Conservation (phyloP, 2,888 invertebrate species). For the Ophion ventricosus region DNA sequence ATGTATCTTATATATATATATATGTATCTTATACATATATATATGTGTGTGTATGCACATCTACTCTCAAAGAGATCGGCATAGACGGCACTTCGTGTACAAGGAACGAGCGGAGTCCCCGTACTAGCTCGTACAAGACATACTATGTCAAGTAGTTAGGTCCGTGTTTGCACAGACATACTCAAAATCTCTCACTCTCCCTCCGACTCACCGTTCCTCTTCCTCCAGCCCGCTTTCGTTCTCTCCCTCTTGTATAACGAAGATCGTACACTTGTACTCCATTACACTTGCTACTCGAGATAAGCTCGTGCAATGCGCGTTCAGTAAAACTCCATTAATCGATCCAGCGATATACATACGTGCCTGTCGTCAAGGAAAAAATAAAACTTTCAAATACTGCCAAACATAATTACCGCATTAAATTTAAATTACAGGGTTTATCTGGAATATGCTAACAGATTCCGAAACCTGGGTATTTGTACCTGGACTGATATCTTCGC, state of each 20-base stretch:
- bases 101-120: conserved; percentile 35
- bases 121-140: conserved; percentile 48
- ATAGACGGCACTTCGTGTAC: conserved; percentile 16
- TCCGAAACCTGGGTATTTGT: too few relatives aligned
- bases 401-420: background rate
- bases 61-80: conserved; percentile 2
- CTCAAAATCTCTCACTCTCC: conserved; percentile 38
- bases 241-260: conserved; percentile 27
- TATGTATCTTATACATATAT: background rate
- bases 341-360: conserved; percentile 9
- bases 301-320: conserved; percentile 15
- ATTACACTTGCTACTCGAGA: conserved; percentile 62
- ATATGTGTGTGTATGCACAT: background rate
- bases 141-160: conserved; percentile 60
- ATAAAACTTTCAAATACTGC: background rate
- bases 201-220: background rate
- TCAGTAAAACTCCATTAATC: conserved; percentile 30
- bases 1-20: background rate
- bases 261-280: conserved; percentile 51
- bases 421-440: too few relatives aligned
- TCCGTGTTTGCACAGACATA: conserved; percentile 63
- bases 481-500: too few relatives aligned
- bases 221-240: background rate
- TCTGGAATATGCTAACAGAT: too few relatives aligned
- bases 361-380: background rate